These are phyloP conservation scores for Acronicta leporina DNA, from an alignment of 2,888 invertebrate species.

Conservation along the genomic window DNA sequence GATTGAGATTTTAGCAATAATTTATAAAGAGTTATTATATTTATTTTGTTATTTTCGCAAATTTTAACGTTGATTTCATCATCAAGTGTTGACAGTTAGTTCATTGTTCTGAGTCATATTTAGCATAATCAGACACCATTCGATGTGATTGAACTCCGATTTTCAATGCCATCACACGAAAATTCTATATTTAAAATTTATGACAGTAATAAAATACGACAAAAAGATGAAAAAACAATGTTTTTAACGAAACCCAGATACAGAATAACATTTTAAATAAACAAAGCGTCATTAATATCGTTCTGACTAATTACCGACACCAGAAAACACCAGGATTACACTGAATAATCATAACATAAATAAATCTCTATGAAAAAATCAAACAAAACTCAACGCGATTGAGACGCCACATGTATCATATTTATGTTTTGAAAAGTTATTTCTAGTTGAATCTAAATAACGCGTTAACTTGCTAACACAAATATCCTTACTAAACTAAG, in stretches of 20 bases:
- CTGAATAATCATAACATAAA: constrained; percentile 69
- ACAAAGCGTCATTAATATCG: constrained; percentile 65
- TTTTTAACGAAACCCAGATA: constrained; percentile 39
- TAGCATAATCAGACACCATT: constrained; percentile 33
- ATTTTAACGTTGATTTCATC: constrained; percentile 14
- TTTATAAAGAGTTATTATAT: constrained; percentile 3
- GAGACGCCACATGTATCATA: constrained; percentile 84
- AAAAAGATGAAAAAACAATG: constrained; percentile 47
- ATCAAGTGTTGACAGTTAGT: constrained; percentile 20
- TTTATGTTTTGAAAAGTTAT: constrained; percentile 84
- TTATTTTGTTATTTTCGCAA: constrained; percentile 8
- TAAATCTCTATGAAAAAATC: constrained; percentile 71
- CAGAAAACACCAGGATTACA: constrained; percentile 62
- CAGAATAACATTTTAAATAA: constrained; percentile 59
- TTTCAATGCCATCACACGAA: constrained; percentile 29
- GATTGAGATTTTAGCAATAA: too few species aligned
- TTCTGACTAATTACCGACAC: constrained; percentile 69
- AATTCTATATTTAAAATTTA: constrained; percentile 49
- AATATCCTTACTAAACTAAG: constrained; percentile 77
- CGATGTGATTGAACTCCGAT: constrained; percentile 45
- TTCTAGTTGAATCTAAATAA: constrained; percentile 79
- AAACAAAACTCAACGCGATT: constrained; percentile 68
- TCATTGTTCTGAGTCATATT: constrained; percentile 35
- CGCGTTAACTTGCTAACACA: constrained; percentile 72
- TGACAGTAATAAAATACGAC: constrained; percentile 52